These are phyloP conservation scores for Pelochelys cantorii DNA, from an alignment of 2,797 vertebrate species.

Conservation along the genomic window DNA sequence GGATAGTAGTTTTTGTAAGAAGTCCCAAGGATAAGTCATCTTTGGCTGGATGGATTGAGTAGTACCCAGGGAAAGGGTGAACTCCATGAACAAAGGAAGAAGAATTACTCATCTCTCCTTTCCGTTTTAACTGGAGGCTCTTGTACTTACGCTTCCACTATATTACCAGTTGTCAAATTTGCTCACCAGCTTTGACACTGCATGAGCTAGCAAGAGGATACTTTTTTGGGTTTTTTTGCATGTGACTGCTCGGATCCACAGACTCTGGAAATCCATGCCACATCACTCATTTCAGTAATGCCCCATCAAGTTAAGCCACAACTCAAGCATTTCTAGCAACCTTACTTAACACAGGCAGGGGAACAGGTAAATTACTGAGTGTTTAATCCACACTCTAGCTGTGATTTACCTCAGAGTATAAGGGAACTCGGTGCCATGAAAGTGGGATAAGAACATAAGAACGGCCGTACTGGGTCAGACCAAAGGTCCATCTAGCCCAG, in stretches of 20 bases:
- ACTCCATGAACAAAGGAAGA: slow-evolving; percentile 14
- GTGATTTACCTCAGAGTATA: slow-evolving; percentile 41
- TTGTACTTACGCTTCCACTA: background rate
- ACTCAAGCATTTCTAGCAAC: background rate
- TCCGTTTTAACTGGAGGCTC: background rate
- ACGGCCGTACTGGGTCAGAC: too few relatives aligned
- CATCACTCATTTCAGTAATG: background rate
- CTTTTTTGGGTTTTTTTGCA: background rate
- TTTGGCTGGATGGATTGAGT: slow-evolving; percentile 48
- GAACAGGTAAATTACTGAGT: background rate
- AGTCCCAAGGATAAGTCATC: background rate
- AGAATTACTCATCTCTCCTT: slow-evolving; percentile 32
- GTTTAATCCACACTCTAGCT: slow-evolving; percentile 17
- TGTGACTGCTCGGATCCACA: fast-evolving
- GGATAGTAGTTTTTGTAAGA: slow-evolving; percentile 3
- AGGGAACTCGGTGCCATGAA: background rate
- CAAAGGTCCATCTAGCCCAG: too few relatives aligned
- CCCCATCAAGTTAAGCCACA: background rate
- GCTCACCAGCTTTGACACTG: background rate
- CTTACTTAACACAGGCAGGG: too few relatives aligned
- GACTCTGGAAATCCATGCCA: background rate
- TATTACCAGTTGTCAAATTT: background rate
- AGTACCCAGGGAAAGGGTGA: background rate
- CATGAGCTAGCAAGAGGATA: background rate
- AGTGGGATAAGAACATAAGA: too few relatives aligned